Conservation (phyloP, 2,888 invertebrate species). For the Platerodrilus igneus region DNA sequence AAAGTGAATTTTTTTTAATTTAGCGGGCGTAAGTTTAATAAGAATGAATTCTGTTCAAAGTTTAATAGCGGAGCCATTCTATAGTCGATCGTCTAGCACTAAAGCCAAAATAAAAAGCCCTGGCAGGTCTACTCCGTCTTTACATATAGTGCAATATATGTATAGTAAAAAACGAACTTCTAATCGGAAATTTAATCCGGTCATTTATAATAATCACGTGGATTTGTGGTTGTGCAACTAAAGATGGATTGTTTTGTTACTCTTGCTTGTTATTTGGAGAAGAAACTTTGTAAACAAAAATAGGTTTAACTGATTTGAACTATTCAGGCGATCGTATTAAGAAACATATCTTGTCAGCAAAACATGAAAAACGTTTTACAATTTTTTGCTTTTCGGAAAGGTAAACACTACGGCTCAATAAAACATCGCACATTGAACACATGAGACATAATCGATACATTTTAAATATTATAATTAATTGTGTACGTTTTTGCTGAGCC, state of each 20-base stretch:
- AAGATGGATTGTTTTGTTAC: slow-evolving; percentile 32
- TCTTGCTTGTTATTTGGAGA: slow-evolving; percentile 29
- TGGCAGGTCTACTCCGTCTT: too few species aligned
- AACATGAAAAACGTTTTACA: background rate
- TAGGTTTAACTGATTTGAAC: slow-evolving; percentile 1
- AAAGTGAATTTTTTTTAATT: too few species aligned
- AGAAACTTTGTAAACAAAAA: slow-evolving; percentile 36
- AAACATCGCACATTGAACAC: slow-evolving; percentile 19
- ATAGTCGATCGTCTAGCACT: too few species aligned
- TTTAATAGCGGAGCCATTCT: too few species aligned
- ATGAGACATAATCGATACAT: slow-evolving; percentile 29
- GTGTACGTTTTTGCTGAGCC: slow-evolving; percentile 36
- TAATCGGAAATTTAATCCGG: too few species aligned
- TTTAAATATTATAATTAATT: slow-evolving; percentile 35
- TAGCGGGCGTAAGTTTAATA: too few species aligned
- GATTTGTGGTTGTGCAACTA: too few species aligned
- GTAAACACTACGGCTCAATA: slow-evolving; percentile 20
- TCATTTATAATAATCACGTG: too few species aligned
- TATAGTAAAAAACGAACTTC: too few species aligned
- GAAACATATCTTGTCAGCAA: slow-evolving; percentile 11
- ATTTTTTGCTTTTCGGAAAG: slow-evolving; percentile 13
- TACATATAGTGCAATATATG: too few species aligned
- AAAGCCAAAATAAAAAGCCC: too few species aligned
- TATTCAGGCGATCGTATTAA: slow-evolving; percentile 2
- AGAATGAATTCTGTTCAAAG: too few species aligned